phyloP scores from a whole-genome alignment of 2,113 vertebrate species.

The Melanerpes formicivorus region DNA sequence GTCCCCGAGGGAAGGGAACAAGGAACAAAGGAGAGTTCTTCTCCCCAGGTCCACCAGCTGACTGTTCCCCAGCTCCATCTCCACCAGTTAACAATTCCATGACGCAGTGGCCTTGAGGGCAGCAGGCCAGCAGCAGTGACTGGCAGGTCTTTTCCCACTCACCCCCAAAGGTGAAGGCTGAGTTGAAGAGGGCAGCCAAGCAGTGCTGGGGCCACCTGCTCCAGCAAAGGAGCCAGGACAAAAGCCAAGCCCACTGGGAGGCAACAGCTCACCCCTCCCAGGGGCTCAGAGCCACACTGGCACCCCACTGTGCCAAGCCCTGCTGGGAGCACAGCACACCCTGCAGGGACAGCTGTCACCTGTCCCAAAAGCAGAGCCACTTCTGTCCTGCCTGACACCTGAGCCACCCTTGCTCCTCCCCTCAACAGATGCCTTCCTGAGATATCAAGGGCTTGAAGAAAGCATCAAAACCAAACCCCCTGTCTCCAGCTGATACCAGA shows the following conservation, averaged over 20 bases:
- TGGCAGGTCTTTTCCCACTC: neutral
- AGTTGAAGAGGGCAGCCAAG: neutral
- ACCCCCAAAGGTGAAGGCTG: neutral
- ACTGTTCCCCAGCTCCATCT: neutral
- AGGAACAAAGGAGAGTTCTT: constrained; percentile 32
- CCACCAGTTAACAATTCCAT: neutral
- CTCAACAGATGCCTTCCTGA: neutral
- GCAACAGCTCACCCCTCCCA: neutral
- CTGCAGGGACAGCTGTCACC: neutral
- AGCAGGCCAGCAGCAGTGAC: neutral
- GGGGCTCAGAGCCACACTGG: neutral
- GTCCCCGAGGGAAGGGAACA: neutral
- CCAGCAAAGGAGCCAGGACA: neutral
- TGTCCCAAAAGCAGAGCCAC: neutral
- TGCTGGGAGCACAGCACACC: neutral
- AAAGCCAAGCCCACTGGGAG: neutral
- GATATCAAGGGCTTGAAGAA: neutral
- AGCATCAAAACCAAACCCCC: neutral
- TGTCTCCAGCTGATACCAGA: neutral
- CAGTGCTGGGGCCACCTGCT: neutral
- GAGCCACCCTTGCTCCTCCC: neutral
- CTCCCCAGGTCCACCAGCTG: neutral
- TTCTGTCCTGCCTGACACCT: neutral
- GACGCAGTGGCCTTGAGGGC: neutral
- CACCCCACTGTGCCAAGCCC: accelerated